A percentile compares a stretch with the other conserved stretches of the same genome.
Conservation (phyloP, 1,140 invertebrate species). For the Helicoverpa armigera region DNA sequence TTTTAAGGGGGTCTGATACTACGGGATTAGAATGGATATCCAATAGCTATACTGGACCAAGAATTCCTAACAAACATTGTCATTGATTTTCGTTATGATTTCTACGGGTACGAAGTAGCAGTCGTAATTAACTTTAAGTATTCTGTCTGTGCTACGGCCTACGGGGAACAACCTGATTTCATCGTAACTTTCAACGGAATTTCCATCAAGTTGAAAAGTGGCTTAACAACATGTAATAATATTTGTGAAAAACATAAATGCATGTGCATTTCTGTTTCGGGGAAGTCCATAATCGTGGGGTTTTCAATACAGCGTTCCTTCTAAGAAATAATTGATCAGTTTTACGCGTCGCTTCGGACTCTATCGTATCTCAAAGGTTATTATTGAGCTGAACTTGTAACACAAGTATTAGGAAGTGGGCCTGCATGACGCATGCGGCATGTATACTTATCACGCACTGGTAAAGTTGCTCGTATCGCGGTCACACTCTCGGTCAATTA, state of each 20-base stretch:
- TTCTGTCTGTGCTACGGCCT: too few species aligned
- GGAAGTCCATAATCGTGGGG: conserved; percentile 14
- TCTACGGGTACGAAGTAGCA: too few species aligned
- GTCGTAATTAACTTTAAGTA: too few species aligned
- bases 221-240: background rate
- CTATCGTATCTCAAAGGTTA: background rate
- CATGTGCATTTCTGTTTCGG: background rate
- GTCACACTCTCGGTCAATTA: conserved; percentile 61
- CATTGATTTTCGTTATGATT: too few species aligned
- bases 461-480: conserved; percentile 48
- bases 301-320: background rate
- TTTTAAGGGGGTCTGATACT: background rate
- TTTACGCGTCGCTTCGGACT: background rate
- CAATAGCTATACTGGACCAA: too few species aligned
- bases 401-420: conserved; percentile 42
- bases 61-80: too few species aligned
- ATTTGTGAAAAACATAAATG: background rate
- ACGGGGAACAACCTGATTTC: too few species aligned
- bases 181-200: background rate
- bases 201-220: background rate
- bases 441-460: conserved; percentile 46
- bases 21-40: too few species aligned
- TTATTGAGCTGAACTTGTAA: conserved; percentile 45
- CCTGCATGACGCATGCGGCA: conserved; percentile 48
- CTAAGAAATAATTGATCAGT: background rate